Conservation (phyloP, 2,797 vertebrate species). For the Sebastes minor region DNA sequence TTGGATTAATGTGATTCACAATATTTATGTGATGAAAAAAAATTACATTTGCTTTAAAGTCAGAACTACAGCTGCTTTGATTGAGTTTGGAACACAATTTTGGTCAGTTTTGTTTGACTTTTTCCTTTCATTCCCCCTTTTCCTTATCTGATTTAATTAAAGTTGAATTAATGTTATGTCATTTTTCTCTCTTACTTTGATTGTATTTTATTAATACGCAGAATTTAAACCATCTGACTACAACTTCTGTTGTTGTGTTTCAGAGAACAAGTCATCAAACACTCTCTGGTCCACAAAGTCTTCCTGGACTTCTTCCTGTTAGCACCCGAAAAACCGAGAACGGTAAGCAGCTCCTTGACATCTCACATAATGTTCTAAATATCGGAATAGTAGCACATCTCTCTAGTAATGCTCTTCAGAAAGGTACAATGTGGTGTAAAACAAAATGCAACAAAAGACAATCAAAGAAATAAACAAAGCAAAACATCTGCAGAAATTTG, state of each 20-base stretch:
- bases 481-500: neutral
- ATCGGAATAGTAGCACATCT: neutral
- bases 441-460: neutral
- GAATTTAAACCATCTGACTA: neutral
- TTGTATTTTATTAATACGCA: neutral
- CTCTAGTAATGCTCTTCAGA: no score
- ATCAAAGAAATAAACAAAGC: neutral
- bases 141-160: neutral
- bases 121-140: neutral
- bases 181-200: neutral
- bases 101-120: no score
- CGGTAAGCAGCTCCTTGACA: slow-evolving; percentile 78
- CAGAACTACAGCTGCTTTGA: neutral
- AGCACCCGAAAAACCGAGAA: slow-evolving; percentile 86
- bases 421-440: no score
- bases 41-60: neutral
- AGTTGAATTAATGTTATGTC: neutral
- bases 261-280: slow-evolving; percentile 96
- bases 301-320: slow-evolving; percentile 94
- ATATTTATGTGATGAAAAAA: neutral
- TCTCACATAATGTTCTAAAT: neutral
- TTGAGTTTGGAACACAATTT: neutral
- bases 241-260: slow-evolving; percentile 27
- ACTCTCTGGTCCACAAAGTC: slow-evolving; percentile 96
- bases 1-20: neutral